phyloP scores from a whole-genome alignment of 2,113 vertebrate species.

The Phoenicopterus ruber region DNA sequence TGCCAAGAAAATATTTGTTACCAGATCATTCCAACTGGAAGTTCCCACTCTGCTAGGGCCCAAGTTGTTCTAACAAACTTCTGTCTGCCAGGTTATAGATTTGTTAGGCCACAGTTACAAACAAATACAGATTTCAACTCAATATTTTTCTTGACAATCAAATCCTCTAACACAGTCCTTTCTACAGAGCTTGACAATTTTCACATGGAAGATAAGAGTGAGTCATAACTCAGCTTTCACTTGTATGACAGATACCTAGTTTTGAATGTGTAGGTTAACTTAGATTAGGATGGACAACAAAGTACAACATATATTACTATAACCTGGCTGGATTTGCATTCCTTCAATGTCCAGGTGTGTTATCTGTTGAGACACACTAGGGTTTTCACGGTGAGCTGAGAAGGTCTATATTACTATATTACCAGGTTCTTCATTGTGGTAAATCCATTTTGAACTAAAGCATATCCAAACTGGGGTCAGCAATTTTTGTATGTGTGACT shows the following conservation, averaged over 20 bases:
- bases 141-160: neutral
- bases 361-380: neutral
- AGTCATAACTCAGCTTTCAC: neutral
- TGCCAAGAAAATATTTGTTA: conserved; percentile 37
- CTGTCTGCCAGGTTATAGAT: neutral
- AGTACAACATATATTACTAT: neutral
- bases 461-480: neutral
- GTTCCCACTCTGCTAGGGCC: neutral
- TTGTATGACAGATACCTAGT: neutral
- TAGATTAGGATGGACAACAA: neutral
- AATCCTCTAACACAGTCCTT: neutral
- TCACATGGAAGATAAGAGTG: neutral
- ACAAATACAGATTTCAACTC: neutral
- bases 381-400: neutral
- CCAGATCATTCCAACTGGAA: neutral
- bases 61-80: neutral
- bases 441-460: neutral
- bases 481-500: neutral
- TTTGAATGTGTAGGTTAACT: neutral
- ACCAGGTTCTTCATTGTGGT: neutral
- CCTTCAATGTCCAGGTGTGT: neutral
- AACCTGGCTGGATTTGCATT: neutral
- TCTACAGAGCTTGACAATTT: neutral
- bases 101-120: neutral
- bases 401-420: neutral